Percentiles rank a stretch among this genome's conserved stretches.
phyloP scores from a whole-genome alignment of 2,113 vertebrate species.

The Saguinus imperator region DNA sequence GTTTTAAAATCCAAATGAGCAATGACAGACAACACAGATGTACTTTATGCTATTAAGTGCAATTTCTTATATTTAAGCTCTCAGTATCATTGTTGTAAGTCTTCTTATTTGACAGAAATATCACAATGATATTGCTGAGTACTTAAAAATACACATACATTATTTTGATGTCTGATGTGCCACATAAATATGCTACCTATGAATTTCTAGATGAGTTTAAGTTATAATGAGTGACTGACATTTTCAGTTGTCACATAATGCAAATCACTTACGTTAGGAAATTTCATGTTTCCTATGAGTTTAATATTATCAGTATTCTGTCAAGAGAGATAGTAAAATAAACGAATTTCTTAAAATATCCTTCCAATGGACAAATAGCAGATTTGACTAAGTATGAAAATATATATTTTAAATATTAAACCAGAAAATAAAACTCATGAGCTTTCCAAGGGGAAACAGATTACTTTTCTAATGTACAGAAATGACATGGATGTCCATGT shows the following conservation, averaged over 20 bases:
- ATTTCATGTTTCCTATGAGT: not conserved
- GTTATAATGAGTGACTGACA: not conserved
- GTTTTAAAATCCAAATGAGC: constrained; percentile 54
- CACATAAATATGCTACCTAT: not conserved
- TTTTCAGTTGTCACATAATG: constrained; percentile 8
- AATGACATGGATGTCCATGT: not conserved
- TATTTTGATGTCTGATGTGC: constrained; percentile 42
- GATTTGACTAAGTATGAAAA: constrained; percentile 39
- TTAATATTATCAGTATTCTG: constrained; percentile 28
- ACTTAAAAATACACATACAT: not conserved
- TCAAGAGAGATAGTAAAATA: constrained; percentile 37
- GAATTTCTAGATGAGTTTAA: constrained; percentile 30
- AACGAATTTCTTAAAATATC: constrained; percentile 51
- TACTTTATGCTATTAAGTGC: constrained; percentile 32
- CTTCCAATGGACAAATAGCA: not conserved
- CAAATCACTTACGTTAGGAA: constrained; percentile 24
- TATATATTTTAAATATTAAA: constrained; percentile 18
- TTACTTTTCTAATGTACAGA: constrained; percentile 21
- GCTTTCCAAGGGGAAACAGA: constrained; percentile 15
- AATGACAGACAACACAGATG: constrained; percentile 19
- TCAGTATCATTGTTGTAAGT: not conserved
- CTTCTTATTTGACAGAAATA: constrained; percentile 41
- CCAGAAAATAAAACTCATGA: constrained; percentile 40
- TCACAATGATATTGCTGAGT: constrained; percentile 36
- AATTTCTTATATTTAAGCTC: constrained; percentile 57